Conservation (phyloP, 1,140 invertebrate species). For the Papilio polytes region DNA sequence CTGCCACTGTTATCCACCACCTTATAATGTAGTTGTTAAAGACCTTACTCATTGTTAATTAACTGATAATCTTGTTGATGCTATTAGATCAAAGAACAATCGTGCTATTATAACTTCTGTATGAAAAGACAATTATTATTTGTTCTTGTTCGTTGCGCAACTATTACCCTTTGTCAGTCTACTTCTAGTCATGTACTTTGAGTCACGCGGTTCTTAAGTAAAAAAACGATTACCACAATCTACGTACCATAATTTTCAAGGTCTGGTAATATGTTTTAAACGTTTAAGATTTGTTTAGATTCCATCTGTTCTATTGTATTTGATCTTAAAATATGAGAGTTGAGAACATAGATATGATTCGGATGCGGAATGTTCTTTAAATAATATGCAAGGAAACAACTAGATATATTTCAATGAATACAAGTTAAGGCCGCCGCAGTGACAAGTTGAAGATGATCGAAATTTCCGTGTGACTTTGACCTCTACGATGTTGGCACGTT, state of each 20-base stretch:
- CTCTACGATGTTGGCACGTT: not conserved
- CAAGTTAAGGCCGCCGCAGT: not conserved
- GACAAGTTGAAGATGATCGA: constrained; percentile 6
- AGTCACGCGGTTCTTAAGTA: not conserved
- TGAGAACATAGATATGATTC: no score
- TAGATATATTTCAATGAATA: not conserved
- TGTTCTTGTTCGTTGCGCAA: constrained; percentile 15
- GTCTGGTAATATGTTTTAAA: not conserved
- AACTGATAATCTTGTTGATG: not conserved
- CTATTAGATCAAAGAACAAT: constrained; percentile 3
- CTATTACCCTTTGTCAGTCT: constrained; percentile 3
- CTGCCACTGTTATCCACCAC: no score
- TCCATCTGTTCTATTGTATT: no score
- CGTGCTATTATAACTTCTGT: not conserved
- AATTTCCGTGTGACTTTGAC: constrained; percentile 23
- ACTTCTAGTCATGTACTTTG: constrained; percentile 7
- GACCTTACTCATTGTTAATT: not conserved
- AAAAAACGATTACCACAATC: not conserved
- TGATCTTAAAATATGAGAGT: not conserved
- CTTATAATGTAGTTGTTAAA: not conserved
- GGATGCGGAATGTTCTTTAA: no score
- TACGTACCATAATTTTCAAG: not conserved
- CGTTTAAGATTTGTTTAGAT: not conserved
- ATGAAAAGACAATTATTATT: not conserved
- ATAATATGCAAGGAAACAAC: not conserved